A percentile compares a stretch with the other conserved stretches of the same genome.
These are phyloP conservation scores for Peromyscus polionotus DNA, from an alignment of 2,113 vertebrate genomes.

Conservation along the genomic window DNA sequence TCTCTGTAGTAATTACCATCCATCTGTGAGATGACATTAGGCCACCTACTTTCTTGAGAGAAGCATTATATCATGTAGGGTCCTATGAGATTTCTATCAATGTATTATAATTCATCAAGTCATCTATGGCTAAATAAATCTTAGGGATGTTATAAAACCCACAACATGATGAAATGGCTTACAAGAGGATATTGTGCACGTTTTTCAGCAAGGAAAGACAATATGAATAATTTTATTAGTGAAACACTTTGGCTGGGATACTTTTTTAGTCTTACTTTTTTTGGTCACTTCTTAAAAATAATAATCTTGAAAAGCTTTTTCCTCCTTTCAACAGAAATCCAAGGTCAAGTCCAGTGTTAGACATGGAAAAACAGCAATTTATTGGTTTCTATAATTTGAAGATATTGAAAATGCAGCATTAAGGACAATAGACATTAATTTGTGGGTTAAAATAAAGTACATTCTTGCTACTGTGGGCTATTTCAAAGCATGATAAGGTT, in stretches of 20 bases:
- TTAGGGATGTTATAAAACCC: constrained; percentile 29
- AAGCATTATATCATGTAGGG: constrained; percentile 25
- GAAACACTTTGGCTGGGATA: neutral
- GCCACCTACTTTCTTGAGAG: constrained; percentile 26
- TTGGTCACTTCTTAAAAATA: neutral
- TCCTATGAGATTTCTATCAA: constrained; percentile 1
- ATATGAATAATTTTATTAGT: neutral
- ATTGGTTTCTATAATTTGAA: neutral
- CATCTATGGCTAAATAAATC: constrained; percentile 42
- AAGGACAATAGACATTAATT: neutral
- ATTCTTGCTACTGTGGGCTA: neutral
- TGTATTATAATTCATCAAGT: constrained; percentile 35
- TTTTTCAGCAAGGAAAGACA: constrained; percentile 22
- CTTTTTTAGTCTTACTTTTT: neutral
- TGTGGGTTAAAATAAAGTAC: neutral
- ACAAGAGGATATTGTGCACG: neutral
- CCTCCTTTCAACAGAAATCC: neutral
- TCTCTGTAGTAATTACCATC: constrained; percentile 57
- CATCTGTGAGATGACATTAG: constrained; percentile 46
- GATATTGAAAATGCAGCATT: neutral
- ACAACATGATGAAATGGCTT: constrained; percentile 10
- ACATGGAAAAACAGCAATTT: neutral
- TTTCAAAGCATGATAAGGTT: neutral
- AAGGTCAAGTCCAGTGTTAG: neutral
- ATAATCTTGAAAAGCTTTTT: neutral